These are phyloP conservation scores for Hippocampus guttulatus DNA, from an alignment of 2,113 vertebrate species.

Conservation along the genomic window DNA sequence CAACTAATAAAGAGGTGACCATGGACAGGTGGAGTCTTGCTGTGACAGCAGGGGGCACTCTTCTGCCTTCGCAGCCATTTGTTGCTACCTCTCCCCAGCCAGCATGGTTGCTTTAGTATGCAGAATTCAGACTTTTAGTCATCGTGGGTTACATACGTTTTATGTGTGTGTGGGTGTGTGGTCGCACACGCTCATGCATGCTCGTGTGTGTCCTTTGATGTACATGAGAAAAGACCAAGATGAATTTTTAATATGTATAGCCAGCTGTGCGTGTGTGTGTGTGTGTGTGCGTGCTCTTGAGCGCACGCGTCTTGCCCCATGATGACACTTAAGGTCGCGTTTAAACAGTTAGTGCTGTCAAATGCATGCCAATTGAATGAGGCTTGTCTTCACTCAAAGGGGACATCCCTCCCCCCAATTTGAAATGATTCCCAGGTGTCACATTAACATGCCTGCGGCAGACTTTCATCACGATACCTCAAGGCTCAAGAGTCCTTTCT, in stretches of 20 bases:
- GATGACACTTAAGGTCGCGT: constrained; percentile 49
- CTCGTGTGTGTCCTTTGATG: constrained; percentile 61
- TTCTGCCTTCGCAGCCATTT: constrained; percentile 59
- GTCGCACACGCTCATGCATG: constrained; percentile 41
- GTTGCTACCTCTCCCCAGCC: constrained; percentile 29
- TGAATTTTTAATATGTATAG: constrained; percentile 65
- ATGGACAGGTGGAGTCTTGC: constrained; percentile 25
- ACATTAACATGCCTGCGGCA: background rate
- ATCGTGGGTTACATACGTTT: constrained; percentile 5
- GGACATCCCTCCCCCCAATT: background rate
- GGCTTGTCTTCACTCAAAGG: constrained; percentile 18
- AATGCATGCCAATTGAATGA: constrained; percentile 30
- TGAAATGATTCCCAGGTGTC: background rate
- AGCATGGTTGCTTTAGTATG: constrained; percentile 29
- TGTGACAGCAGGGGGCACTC: constrained; percentile 67
- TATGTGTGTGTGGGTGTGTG: constrained; percentile 20
- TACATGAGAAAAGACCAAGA: constrained; percentile 59
- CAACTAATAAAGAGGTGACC: constrained; percentile 54
- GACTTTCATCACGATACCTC: background rate
- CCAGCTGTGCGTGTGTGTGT: constrained; percentile 32
- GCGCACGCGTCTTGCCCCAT: constrained; percentile 14
- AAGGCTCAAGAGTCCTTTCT: background rate
- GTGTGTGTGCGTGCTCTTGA: constrained; percentile 18
- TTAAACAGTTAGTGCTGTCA: constrained; percentile 26
- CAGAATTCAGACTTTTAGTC: constrained; percentile 31